Evolutionary conservation across 1,140 invertebrate genomes (phyloP).

Genomic region (Tribolium castaneum): DNA sequence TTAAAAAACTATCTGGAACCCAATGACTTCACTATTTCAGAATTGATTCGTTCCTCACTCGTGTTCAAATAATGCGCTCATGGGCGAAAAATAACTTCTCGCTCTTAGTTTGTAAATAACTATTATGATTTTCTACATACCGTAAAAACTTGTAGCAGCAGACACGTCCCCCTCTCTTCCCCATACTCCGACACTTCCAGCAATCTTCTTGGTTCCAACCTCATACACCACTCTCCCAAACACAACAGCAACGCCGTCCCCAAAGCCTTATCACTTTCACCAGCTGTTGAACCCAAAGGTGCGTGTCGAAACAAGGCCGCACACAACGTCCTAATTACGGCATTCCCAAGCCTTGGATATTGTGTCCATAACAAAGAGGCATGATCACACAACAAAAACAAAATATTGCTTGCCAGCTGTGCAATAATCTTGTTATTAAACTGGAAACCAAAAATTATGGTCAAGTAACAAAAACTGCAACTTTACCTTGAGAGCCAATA

Average conservation of each 20-base stretch:
- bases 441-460: conserved; percentile 67
- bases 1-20: no score
- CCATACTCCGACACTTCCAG: conserved; percentile 64
- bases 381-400: conserved; percentile 85
- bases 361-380: conserved; percentile 77
- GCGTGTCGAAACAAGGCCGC: conserved; percentile 65
- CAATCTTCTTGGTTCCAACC: conserved; percentile 68
- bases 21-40: no score
- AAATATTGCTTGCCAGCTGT: conserved; percentile 88
- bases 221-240: conserved; percentile 94
- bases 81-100: no score
- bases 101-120: no score
- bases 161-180: conserved; percentile 65
- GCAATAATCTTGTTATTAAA: conserved; percentile 86
- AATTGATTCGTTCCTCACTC: no score
- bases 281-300: conserved; percentile 55
- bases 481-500: conserved; percentile 84
- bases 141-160: conserved; percentile 73
- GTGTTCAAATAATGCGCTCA: no score
- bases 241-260: conserved; percentile 89
- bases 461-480: conserved; percentile 23
- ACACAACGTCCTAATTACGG: conserved; percentile 72
- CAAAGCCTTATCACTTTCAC: conserved; percentile 77
- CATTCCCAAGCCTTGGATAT: conserved; percentile 82
- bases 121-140: conserved; percentile 58